Evolutionary conservation across 2,113 vertebrate species (phyloP).

Genomic region (Xenus cinereus): DNA sequence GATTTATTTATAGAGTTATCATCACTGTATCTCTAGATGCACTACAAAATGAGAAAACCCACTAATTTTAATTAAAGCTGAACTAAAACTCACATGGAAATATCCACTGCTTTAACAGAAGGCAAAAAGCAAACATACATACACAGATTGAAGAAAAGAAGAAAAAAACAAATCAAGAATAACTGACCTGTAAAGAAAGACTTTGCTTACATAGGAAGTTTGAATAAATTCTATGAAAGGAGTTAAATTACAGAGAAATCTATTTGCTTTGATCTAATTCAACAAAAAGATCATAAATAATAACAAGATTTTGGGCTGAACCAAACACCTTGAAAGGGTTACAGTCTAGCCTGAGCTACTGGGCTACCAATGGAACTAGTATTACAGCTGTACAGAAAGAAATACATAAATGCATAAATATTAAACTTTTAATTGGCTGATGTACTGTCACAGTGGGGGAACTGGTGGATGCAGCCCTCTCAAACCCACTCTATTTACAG

Average conservation of each 20-base stretch:
- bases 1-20: not conserved
- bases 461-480: not conserved
- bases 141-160: not conserved
- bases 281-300: not conserved
- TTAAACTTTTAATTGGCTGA: slow-evolving; percentile 29
- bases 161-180: not conserved
- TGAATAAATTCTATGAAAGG: not conserved
- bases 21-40: not conserved
- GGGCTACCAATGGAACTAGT: not conserved
- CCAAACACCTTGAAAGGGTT: not conserved
- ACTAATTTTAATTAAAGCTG: not conserved
- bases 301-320: not conserved
- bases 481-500: slow-evolving; percentile 12
- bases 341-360: not conserved
- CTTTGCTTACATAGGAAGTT: not conserved
- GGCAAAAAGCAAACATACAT: not conserved
- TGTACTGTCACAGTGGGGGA: not conserved
- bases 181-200: not conserved
- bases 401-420: not conserved
- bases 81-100: not conserved
- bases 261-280: not conserved
- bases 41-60: not conserved
- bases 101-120: not conserved
- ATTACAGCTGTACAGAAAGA: not conserved
- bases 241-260: not conserved